Base-by-base conservation (phyloP, 2,888 invertebrate species). In the Beris chalybata region DNA sequence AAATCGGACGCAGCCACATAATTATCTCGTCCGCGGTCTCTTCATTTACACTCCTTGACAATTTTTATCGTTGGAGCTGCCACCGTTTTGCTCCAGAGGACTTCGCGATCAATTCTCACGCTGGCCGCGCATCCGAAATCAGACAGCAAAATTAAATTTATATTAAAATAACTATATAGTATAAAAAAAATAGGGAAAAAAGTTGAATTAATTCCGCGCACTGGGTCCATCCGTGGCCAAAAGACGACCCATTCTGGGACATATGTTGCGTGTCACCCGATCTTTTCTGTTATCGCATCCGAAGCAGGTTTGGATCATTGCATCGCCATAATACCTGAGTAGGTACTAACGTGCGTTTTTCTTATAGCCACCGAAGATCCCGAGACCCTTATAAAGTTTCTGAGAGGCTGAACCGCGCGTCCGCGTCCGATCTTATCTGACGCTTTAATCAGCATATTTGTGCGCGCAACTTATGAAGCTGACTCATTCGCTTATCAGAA, bases 401-500 rank as follows among this genome's bases (percentile, higher is more conserved):
- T 48, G 38, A 38, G 38, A 38, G 38, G 38, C 52, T 13, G 52
- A 4, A 22, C 11, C 31, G 22, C 22, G 22, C 22, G 22, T 22
- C 22, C 22, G 22, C 22, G 22, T 2, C n/a, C 50, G 71, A 66
- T 71, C 67, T 67, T 67, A 67, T 70, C 70, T 68, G 66, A 66
- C 48, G 67, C 67, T 61, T 61, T 70, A 59, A 68, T 67, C 66
- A 63, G 58, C 57, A 70, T 58, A 52, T 66, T 63, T 54, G 67
- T 65, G 71, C 64, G 61, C 66, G 67, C 57, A 69, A 68, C 70
- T 71, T 72, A 72, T 71, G 67, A 69, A 55, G 59, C 55, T 43
- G 69, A 53, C 70, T 72, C 70, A 71, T 71, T 71, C 70, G 71
- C 71, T 72, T 72, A 72, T 72, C 72, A 72, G 68, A 65, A 70